Conservation (phyloP, 2,797 vertebrate genomes). For the Sebastes trivittatus region DNA sequence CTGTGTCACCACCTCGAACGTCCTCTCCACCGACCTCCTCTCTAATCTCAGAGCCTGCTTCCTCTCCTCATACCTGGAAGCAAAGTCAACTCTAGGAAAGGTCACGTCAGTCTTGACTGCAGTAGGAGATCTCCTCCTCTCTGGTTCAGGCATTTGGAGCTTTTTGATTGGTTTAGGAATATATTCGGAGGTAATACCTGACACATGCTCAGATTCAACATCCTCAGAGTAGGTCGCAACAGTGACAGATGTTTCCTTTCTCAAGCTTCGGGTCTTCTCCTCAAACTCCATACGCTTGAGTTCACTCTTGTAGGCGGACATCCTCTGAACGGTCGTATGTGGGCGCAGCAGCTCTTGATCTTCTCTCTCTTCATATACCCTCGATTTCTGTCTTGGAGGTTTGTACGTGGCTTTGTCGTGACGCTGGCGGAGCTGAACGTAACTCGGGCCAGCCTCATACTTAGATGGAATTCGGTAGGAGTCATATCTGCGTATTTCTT, state of each 20-base stretch:
- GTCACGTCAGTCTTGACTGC: conserved; percentile 81
- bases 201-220: conserved; percentile 80
- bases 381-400: conserved; percentile 88
- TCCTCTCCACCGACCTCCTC: conserved; percentile 77
- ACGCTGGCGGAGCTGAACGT: conserved; percentile 90
- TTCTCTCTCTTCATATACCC: conserved; percentile 91
- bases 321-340: conserved; percentile 83
- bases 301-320: conserved; percentile 90
- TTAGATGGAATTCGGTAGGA: conserved; percentile 92
- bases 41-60: conserved; percentile 94
- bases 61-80: conserved; percentile 95
- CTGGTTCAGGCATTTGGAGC: conserved; percentile 74
- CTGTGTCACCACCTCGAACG: conserved; percentile 90
- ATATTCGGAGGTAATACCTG: conserved; percentile 83
- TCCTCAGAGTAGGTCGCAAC: conserved; percentile 82
- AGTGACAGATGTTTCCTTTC: conserved; percentile 83
- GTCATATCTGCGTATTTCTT: conserved; percentile 85
- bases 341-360: conserved; percentile 94
- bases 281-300: conserved; percentile 92
- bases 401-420: conserved; percentile 89
- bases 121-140: conserved; percentile 80
- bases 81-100: conserved; percentile 90
- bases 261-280: conserved; percentile 87
- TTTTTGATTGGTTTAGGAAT: conserved; percentile 90
- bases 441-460: conserved; percentile 90